These are phyloP conservation scores for Subacronicta megacephala DNA, from an alignment of 2,888 invertebrate genomes.

Conservation along the genomic window DNA sequence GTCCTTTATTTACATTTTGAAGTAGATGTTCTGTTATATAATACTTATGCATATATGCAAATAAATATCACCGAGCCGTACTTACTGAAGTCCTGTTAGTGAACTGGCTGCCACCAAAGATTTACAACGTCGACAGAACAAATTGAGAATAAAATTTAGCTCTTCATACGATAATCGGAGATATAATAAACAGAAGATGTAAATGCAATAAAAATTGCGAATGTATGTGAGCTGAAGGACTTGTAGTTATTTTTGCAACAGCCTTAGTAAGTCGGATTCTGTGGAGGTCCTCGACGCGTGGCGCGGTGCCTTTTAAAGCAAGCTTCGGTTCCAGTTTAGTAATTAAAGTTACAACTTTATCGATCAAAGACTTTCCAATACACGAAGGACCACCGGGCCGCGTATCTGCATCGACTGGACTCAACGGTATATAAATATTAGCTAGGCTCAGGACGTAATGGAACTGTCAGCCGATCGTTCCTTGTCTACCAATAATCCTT, in stretches of 20 bases:
- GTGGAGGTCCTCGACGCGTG: slow-evolving; percentile 70
- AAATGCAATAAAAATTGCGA: slow-evolving; percentile 48
- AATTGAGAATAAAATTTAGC: slow-evolving; percentile 38
- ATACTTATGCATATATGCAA: not conserved
- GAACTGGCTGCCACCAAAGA: slow-evolving; percentile 4
- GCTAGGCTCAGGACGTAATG: slow-evolving; percentile 78
- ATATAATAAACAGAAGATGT: slow-evolving; percentile 37
- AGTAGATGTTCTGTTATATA: not conserved
- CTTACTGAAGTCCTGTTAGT: slow-evolving; percentile 13
- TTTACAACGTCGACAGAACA: slow-evolving; percentile 9
- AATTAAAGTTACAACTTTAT: slow-evolving; percentile 89
- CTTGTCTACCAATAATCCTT: slow-evolving; percentile 78
- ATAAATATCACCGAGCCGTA: slow-evolving; percentile 5
- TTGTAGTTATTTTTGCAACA: slow-evolving; percentile 56
- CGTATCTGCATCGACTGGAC: slow-evolving; percentile 71
- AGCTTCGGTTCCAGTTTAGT: slow-evolving; percentile 79
- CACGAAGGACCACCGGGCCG: slow-evolving; percentile 80
- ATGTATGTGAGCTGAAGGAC: slow-evolving; percentile 42
- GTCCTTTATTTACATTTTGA: not conserved
- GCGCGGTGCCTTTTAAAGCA: slow-evolving; percentile 81
- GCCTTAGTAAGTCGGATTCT: slow-evolving; percentile 61
- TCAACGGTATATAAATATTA: slow-evolving; percentile 76
- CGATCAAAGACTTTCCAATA: slow-evolving; percentile 82
- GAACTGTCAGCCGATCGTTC: slow-evolving; percentile 80
- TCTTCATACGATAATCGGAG: slow-evolving; percentile 26